Percentiles rank a stretch among this genome's conserved stretches.
Evolutionary conservation across 2,113 vertebrate genomes (phyloP).

Genomic region (Alosa alosa): DNA sequence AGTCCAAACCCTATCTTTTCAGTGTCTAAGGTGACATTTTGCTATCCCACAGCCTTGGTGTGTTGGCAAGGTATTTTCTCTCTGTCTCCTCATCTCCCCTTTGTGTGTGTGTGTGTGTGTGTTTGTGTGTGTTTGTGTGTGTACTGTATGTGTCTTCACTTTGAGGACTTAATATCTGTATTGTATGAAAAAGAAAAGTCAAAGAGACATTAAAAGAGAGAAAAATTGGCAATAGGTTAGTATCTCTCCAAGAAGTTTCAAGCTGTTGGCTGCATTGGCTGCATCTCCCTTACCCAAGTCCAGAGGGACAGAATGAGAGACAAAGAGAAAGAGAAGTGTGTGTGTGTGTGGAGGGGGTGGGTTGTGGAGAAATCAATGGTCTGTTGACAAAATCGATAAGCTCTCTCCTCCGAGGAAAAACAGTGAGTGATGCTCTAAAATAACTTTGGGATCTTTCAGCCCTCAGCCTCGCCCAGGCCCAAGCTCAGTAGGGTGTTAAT

Average conservation of each 20-base stretch:
- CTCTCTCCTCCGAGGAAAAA: slow-evolving; percentile 67
- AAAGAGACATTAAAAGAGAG: slow-evolving; percentile 37
- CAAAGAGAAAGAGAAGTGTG: slow-evolving; percentile 23
- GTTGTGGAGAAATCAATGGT: slow-evolving; percentile 62
- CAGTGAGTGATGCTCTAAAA: slow-evolving; percentile 65
- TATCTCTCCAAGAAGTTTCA: slow-evolving; percentile 41
- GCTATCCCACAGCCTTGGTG: not conserved
- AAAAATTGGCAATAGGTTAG: not conserved
- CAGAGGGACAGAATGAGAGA: slow-evolving; percentile 6
- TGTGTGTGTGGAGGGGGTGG: not conserved
- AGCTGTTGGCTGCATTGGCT: slow-evolving; percentile 43
- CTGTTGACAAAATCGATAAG: slow-evolving; percentile 74
- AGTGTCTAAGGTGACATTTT: not conserved
- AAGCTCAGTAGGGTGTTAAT: slow-evolving; percentile 43
- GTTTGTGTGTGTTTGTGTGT: not conserved
- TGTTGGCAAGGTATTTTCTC: not conserved
- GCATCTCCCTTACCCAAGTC: slow-evolving; percentile 44
- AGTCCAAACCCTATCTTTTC: not conserved
- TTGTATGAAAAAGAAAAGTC: slow-evolving; percentile 52
- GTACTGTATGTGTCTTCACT: not conserved
- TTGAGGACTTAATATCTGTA: slow-evolving; percentile 55
- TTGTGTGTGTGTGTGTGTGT: too few species aligned
- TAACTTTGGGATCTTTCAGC: slow-evolving; percentile 58
- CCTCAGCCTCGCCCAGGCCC: slow-evolving; percentile 37
- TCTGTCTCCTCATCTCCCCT: slow-evolving; percentile 9